phyloP scores from a whole-genome alignment of 2,888 invertebrate species.

The Orthosia gracilis region DNA sequence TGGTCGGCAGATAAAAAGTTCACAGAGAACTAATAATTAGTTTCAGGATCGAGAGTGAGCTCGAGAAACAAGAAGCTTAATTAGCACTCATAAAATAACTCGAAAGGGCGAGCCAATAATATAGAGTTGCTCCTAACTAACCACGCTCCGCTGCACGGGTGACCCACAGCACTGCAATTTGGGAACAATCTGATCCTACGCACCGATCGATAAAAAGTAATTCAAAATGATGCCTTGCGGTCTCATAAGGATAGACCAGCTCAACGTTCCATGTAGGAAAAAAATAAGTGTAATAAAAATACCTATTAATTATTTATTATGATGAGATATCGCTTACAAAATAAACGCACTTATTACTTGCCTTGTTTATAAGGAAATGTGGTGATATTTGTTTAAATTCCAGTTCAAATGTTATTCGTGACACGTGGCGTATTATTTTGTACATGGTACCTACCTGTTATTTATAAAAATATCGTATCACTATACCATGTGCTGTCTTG shows the following conservation, averaged over 20 bases:
- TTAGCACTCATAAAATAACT: slow-evolving; percentile 84
- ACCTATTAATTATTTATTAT: not conserved
- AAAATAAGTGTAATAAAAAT: not conserved
- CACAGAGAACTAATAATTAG: slow-evolving; percentile 87
- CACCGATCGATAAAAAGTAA: not conserved
- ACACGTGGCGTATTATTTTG: too few relatives aligned
- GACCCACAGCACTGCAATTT: slow-evolving; percentile 42
- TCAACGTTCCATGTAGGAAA: not conserved
- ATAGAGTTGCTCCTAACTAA: slow-evolving; percentile 31
- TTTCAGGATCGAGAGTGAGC: slow-evolving; percentile 82
- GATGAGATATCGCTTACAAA: not conserved
- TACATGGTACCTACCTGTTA: too few relatives aligned
- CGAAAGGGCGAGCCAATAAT: slow-evolving; percentile 47
- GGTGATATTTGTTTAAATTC: not conserved
- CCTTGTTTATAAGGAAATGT: not conserved
- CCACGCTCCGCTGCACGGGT: slow-evolving; percentile 23
- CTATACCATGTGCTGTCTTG: too few relatives aligned
- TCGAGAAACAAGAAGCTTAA: slow-evolving; percentile 87
- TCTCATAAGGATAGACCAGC: not conserved
- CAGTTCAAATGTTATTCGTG: too few relatives aligned
- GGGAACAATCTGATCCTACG: slow-evolving; percentile 11
- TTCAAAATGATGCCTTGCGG: slow-evolving; percentile 5
- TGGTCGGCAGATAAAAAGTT: slow-evolving; percentile 87
- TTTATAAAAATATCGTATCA: too few relatives aligned
- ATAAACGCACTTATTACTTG: too few relatives aligned